Evolutionary conservation across 2,888 invertebrate species (phyloP), one percentile per base, ranked within the genome.

Genomic region (Amphipyra berbera): DNA sequence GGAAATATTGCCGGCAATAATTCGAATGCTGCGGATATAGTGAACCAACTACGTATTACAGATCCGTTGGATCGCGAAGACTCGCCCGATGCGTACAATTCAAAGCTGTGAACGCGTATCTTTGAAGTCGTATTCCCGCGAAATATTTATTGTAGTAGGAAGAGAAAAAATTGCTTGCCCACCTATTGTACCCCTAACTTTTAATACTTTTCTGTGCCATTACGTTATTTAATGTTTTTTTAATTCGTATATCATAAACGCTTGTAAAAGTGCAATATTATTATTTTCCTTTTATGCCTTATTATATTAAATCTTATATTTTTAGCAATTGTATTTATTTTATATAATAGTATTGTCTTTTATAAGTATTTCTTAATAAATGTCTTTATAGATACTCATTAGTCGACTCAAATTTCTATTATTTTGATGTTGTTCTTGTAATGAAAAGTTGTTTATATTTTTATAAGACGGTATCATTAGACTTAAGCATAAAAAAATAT

Each of bases 151-250:
- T 47, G 79, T 82, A 82, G 76, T 74, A 61, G 72, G 65, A 67
- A 48, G n/a, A 68, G 67, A 76, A 78, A 67, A 76, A 78, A 75
- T 65, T 81, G 65, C 79, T 84, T 85, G 77, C 92, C 92, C 91
- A 91, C 91, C 92, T 88, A 13, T 33, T 76, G 73, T 69, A 74
- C 67, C 76, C 79, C 66, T 56, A 47, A 46, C 42, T 83, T 82
- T 66, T 78, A 65, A 48, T 56, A 82, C 74, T 84, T 82, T 78
- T 74, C 76, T 85, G 91, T 91, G 91, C 91, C 90, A 91, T 91
- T 85, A 70, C 60, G 76, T 54, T 63, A 60, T 60, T 59, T 55
- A 50, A 27, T n/a, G 15, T 63, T 45, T 9, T 61, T 64, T 49
- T 61, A 41, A 60, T 46, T 52, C 37, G 47, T 67, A 52, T 67